Evolutionary conservation across 2,888 invertebrate genomes (phyloP).

Genomic region (Pyrrhosoma nymphula): DNA sequence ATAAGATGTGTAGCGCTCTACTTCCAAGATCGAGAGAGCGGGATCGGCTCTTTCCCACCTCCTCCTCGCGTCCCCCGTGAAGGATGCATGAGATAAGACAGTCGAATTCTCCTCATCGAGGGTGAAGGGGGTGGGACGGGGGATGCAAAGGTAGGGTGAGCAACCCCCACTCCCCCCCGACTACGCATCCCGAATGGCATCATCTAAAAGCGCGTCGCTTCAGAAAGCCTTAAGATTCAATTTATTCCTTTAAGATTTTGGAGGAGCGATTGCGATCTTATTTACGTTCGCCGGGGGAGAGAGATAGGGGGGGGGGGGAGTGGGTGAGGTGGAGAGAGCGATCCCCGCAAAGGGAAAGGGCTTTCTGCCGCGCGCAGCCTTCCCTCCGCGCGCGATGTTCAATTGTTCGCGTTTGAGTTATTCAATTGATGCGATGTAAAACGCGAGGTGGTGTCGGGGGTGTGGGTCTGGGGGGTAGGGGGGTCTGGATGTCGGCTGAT

Average conservation of each 20-base stretch:
- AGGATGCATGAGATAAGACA: constrained; percentile 63
- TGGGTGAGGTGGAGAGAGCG: neutral
- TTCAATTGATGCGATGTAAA: constrained; percentile 64
- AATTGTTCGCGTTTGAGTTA: constrained; percentile 67
- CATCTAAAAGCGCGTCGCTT: constrained; percentile 61
- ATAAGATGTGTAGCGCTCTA: constrained; percentile 62
- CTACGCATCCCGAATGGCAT: constrained; percentile 37
- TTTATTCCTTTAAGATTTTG: constrained; percentile 67
- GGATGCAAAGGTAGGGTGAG: neutral
- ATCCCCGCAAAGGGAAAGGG: neutral
- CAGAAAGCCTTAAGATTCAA: constrained; percentile 66
- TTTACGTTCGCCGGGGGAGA: constrained; percentile 37
- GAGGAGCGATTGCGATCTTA: constrained; percentile 57
- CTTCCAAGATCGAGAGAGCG: neutral
- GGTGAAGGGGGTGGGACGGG: neutral
- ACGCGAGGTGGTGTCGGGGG: neutral
- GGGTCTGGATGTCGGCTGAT: constrained; percentile 14
- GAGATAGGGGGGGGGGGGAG: neutral
- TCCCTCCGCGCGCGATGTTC: constrained; percentile 41
- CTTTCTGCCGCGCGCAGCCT: neutral
- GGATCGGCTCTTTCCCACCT: neutral
- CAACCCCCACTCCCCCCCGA: neutral
- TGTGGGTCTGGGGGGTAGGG: no score
- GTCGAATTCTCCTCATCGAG: neutral
- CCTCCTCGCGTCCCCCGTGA: constrained; percentile 5